Conservation (phyloP, 2,888 invertebrate genomes). For the Entomobrya proxima region DNA sequence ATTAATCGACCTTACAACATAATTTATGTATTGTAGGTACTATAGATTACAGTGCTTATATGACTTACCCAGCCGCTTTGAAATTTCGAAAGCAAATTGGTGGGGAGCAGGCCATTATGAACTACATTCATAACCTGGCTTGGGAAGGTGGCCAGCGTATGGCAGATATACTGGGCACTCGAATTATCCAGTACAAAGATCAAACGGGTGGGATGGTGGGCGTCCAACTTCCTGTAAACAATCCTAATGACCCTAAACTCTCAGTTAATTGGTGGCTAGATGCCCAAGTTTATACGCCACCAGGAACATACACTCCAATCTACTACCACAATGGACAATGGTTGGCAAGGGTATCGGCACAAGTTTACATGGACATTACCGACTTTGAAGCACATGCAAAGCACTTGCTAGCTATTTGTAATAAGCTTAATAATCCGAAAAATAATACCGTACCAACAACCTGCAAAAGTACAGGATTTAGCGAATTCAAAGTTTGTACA, state of each 20-base stretch:
- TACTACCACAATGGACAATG: conserved; percentile 47
- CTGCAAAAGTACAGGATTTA: no score
- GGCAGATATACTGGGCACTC: conserved; percentile 35
- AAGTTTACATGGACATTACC: conserved; percentile 62
- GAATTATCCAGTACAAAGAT: conserved; percentile 49
- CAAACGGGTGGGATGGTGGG: conserved; percentile 60
- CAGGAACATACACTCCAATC: conserved; percentile 6
- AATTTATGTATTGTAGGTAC: no score
- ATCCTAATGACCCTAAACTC: not conserved
- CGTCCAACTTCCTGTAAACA: conserved; percentile 45
- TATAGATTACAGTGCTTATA: no score
- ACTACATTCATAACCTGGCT: not conserved
- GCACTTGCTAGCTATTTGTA: conserved; percentile 45
- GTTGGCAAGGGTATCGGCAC: conserved; percentile 53
- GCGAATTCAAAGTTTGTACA: no score
- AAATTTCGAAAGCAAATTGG: no score
- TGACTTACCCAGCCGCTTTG: no score
- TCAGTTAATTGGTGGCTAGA: conserved; percentile 55
- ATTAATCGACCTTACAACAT: no score
- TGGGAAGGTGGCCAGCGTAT: conserved; percentile 37
- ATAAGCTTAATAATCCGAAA: conserved; percentile 60
- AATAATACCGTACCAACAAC: no score
- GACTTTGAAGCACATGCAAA: conserved; percentile 53
- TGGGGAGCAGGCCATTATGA: no score
- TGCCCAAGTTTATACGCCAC: conserved; percentile 21